These are phyloP conservation scores for Anadara kagoshimensis DNA, from an alignment of 1,140 invertebrate genomes.

Conservation along the genomic window DNA sequence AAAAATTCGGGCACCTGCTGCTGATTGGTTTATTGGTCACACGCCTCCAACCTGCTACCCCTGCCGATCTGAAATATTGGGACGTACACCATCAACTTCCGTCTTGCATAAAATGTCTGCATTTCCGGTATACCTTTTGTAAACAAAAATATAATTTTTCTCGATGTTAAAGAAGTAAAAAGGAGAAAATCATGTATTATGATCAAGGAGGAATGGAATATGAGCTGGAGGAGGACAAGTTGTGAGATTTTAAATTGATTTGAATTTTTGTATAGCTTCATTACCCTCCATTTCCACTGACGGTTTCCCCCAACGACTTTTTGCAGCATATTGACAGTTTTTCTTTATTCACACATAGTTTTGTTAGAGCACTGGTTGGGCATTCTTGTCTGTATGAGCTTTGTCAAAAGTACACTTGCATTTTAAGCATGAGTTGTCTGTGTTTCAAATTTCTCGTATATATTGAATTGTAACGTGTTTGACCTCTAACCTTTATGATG, in stretches of 20 bases:
- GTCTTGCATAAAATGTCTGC: not conserved
- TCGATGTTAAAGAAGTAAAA: not conserved
- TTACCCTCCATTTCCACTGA: not conserved
- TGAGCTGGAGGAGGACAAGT: constrained; percentile 41
- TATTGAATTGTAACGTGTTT: no score
- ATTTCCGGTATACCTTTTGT: not conserved
- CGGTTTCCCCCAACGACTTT: no score
- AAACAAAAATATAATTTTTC: no score
- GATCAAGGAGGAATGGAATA: constrained; percentile 40
- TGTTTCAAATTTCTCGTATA: no score
- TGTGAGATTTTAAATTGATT: constrained; percentile 26
- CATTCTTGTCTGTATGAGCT: not conserved
- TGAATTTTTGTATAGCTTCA: not conserved
- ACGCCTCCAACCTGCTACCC: not conserved
- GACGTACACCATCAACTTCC: not conserved
- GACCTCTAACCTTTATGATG: no score
- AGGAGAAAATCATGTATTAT: constrained; percentile 33
- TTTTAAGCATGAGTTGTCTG: no score
- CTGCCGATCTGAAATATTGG: not conserved
- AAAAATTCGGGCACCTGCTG: not conserved
- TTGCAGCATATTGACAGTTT: not conserved
- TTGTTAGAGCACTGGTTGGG: not conserved
- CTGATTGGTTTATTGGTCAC: not conserved
- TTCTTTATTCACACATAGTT: not conserved
- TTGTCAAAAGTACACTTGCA: not conserved